A percentile compares a stretch with the other conserved stretches of the same genome.
Evolutionary conservation across 2,888 invertebrate species (phyloP).

Genomic region (Calephelis perditalis): DNA sequence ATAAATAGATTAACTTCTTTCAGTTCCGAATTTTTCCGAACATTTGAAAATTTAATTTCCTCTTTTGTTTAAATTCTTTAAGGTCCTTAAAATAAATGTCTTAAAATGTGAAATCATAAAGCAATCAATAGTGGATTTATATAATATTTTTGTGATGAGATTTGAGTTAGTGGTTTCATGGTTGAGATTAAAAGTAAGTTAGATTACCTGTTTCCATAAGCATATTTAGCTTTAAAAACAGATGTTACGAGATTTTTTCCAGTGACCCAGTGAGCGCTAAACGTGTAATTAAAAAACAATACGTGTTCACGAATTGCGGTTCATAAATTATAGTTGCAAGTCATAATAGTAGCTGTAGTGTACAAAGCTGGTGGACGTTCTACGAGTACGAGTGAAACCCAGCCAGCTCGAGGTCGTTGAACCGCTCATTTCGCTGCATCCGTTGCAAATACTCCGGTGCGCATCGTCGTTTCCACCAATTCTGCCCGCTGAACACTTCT

Average conservation of each 20-base stretch:
- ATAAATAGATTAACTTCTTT: no score
- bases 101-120: no score
- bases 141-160: no score
- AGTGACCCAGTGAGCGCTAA: not conserved
- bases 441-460: conserved; percentile 73
- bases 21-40: no score
- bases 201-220: not conserved
- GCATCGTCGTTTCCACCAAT: conserved; percentile 65
- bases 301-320: not conserved
- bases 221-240: not conserved
- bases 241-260: not conserved
- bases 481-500: conserved; percentile 58
- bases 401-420: conserved; percentile 69
- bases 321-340: conserved; percentile 10
- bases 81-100: no score
- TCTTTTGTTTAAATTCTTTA: no score
- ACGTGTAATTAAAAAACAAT: conserved; percentile 5
- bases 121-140: no score
- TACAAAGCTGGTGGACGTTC: conserved; percentile 58
- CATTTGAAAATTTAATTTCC: no score
- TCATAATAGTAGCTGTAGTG: conserved; percentile 62
- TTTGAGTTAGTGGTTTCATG: no score
- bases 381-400: conserved; percentile 74
- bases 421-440: conserved; percentile 77
- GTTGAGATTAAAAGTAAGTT: no score